Evolutionary conservation across 2,113 vertebrate species (phyloP).

Genomic region (Lutjanus erythropterus): DNA sequence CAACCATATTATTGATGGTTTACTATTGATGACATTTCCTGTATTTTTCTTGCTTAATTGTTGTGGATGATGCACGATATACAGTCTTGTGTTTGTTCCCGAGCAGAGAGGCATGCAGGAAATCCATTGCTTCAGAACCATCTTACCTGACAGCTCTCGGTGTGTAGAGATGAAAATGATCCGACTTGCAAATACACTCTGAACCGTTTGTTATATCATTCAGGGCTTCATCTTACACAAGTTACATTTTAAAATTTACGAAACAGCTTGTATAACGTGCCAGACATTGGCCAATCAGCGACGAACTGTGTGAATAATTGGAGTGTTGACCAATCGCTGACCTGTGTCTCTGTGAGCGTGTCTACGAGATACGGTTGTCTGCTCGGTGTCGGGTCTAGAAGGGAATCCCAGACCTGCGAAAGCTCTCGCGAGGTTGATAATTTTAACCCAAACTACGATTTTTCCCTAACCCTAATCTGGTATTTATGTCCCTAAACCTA

Average conservation of each 20-base stretch:
- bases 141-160: slow-evolving; percentile 59
- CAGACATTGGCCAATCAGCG: slow-evolving; percentile 68
- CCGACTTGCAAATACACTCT: neutral
- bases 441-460: no score
- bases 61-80: neutral
- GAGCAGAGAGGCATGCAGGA: neutral
- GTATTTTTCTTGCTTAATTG: neutral
- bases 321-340: slow-evolving; percentile 57
- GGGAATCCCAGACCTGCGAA: no score
- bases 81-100: neutral
- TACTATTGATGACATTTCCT: neutral
- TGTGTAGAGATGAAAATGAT: neutral
- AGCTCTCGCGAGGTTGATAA: no score
- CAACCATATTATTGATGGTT: no score
- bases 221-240: slow-evolving; percentile 63
- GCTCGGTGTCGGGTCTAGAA: no score
- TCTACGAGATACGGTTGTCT: neutral
- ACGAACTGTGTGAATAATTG: neutral
- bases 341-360: neutral
- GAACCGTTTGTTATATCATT: neutral
- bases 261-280: slow-evolving; percentile 79
- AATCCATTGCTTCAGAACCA: neutral
- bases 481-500: no score
- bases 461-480: no score
- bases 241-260: slow-evolving; percentile 46